These are phyloP conservation scores for Palythoa heliodiscus DNA, from an alignment of 92 coral and sea anemone genomes.

Conservation along the genomic window DNA sequence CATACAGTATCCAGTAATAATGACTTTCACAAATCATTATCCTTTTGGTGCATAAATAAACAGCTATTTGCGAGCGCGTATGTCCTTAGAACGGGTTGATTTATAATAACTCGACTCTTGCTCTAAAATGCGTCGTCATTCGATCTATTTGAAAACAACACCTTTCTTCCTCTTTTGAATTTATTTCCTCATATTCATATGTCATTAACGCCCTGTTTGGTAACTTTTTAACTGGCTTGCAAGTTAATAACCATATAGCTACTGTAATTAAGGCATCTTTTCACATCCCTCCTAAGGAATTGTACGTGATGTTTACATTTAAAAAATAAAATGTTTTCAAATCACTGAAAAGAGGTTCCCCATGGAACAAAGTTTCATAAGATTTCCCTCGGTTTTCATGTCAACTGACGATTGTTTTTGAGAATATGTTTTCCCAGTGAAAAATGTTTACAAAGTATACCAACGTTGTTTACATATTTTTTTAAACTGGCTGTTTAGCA, in stretches of 20 bases:
- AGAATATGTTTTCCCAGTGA: neutral
- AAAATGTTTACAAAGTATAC: slow-evolving; percentile 27
- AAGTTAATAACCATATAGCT: neutral
- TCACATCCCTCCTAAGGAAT: neutral
- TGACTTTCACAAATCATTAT: neutral
- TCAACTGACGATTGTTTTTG: neutral
- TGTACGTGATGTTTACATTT: neutral
- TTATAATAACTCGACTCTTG: neutral
- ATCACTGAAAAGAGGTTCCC: neutral
- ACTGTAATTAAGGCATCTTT: neutral
- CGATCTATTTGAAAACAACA: neutral
- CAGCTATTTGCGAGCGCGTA: neutral
- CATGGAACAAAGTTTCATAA: neutral
- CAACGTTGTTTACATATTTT: slow-evolving; percentile 9
- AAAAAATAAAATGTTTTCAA: neutral
- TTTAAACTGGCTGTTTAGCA: neutral
- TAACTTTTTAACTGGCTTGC: neutral
- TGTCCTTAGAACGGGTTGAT: neutral
- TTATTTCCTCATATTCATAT: neutral
- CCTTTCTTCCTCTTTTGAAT: neutral
- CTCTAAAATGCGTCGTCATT: neutral
- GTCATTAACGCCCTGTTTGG: slow-evolving; percentile 6
- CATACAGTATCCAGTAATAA: neutral
- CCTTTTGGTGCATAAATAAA: neutral
- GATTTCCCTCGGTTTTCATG: neutral